Evolutionary conservation across 2,113 vertebrate species (phyloP), one percentile per base, ranked within the genome.

Genomic region (Felis catus): DNA sequence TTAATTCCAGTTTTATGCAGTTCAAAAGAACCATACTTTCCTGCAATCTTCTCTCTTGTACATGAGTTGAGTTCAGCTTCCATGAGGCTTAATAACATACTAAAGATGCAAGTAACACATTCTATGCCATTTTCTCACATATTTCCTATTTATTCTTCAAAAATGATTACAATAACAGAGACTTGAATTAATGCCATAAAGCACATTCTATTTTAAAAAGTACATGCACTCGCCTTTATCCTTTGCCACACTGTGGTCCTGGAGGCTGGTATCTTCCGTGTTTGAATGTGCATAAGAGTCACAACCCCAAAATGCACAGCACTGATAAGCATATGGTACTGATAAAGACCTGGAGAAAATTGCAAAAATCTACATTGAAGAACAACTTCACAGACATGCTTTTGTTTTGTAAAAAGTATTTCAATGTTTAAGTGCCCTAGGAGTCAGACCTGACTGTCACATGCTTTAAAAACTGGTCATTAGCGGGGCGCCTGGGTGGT

Each of bases 261-360:
- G 99, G 94, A 98, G 99, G 66, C 92, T 92, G 65, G 98, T 98
- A 78, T 98, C 99, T 66, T 99, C 99, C 61, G 98, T 97, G 19
- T 99, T 98, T 7, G 99, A 98, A 95, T 98, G 99, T 29, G 97
- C 93, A 0, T 98, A 98, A 61, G 99, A 99, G 96, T 99, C 99
- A 98, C 99, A 99, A 7, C 99, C 99, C 96, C 99, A 99, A 97
- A 99, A 99, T 0, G 99, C 99, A 98, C 99, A 99, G 98, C 99
- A 99, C 98, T 99, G 99, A 98, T 99, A 99, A 79, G 99, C 99
- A 36, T 99, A 99, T 0, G 99, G 99, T 61, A 99, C 99, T 58
- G 99, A 99, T 91, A 99, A 99, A 36, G 99, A 99, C 99, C 99
- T 99, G 80, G 83, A 98, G 96, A 94, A 96, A 89, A 71, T 87